These are phyloP conservation scores for Otus scops DNA, from an alignment of 2,797 vertebrate genomes.

Conservation along the genomic window DNA sequence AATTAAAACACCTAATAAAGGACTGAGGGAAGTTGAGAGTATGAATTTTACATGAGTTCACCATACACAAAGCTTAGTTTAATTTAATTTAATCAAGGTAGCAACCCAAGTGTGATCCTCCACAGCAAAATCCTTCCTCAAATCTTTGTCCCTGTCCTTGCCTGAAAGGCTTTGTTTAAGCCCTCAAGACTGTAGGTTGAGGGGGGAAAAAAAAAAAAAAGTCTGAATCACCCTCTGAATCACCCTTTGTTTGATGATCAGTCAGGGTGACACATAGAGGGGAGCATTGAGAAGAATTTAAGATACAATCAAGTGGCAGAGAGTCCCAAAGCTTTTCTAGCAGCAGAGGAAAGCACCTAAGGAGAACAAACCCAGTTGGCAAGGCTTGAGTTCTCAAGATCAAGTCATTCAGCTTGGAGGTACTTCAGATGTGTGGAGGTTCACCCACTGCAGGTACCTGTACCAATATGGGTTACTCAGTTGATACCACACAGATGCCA, in stretches of 20 bases:
- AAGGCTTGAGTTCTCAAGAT: neutral
- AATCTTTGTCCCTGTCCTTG: neutral
- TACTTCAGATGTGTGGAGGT: neutral
- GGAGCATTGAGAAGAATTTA: neutral
- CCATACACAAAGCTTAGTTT: neutral
- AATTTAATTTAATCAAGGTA: neutral
- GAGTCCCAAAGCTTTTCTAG: neutral
- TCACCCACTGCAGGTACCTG: neutral
- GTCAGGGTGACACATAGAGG: neutral
- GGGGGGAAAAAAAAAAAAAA: neutral
- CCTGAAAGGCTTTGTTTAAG: neutral
- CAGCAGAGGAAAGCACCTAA: neutral
- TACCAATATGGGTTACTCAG: neutral
- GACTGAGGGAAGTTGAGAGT: neutral
- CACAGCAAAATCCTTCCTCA: neutral
- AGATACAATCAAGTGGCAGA: neutral
- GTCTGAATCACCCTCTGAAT: too few relatives aligned
- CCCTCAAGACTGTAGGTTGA: neutral
- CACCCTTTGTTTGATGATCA: neutral
- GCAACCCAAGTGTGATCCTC: neutral
- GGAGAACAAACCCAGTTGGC: neutral
- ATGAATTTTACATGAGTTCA: neutral
- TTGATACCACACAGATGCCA: neutral
- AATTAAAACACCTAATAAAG: neutral
- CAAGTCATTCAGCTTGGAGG: neutral